Evolutionary conservation across 2,113 vertebrate species (phyloP).

Genomic region (Recurvirostra avosetta): DNA sequence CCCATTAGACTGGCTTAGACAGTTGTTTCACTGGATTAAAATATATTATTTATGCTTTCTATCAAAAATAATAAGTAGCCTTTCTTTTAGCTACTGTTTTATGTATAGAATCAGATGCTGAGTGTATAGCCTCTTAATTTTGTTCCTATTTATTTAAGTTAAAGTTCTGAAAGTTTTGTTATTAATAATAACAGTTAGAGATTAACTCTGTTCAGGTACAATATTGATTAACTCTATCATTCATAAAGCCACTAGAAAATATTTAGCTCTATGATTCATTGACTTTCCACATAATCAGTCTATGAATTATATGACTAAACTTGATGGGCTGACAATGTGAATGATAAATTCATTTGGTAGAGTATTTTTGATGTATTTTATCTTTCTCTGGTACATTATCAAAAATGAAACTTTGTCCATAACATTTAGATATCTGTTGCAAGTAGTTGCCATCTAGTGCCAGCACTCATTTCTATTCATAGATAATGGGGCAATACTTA

Average conservation of each 20-base stretch:
- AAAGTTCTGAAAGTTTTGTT: background rate
- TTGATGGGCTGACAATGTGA: slow-evolving; percentile 38
- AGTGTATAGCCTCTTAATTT: background rate
- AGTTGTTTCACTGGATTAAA: background rate
- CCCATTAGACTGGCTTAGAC: background rate
- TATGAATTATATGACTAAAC: slow-evolving; percentile 63
- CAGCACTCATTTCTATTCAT: slow-evolving; percentile 55
- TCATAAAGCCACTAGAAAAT: slow-evolving; percentile 60
- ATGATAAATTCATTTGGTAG: slow-evolving; percentile 59
- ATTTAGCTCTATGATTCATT: slow-evolving; percentile 67
- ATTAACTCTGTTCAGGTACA: slow-evolving; percentile 15
- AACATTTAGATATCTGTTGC: slow-evolving; percentile 54
- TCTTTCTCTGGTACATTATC: slow-evolving; percentile 60
- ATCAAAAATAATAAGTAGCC: background rate
- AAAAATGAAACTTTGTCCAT: slow-evolving; percentile 59
- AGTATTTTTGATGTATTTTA: slow-evolving; percentile 66
- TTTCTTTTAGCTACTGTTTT: background rate
- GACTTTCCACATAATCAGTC: slow-evolving; percentile 61
- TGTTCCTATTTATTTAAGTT: background rate
- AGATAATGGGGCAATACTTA: slow-evolving; percentile 32
- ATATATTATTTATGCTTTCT: background rate
- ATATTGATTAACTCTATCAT: slow-evolving; percentile 62
- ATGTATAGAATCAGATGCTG: background rate
- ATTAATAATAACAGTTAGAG: background rate
- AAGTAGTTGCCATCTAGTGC: slow-evolving; percentile 52